These are phyloP conservation scores for Colostygia pectinataria DNA, from an alignment of 2,888 invertebrate genomes.

Conservation along the genomic window DNA sequence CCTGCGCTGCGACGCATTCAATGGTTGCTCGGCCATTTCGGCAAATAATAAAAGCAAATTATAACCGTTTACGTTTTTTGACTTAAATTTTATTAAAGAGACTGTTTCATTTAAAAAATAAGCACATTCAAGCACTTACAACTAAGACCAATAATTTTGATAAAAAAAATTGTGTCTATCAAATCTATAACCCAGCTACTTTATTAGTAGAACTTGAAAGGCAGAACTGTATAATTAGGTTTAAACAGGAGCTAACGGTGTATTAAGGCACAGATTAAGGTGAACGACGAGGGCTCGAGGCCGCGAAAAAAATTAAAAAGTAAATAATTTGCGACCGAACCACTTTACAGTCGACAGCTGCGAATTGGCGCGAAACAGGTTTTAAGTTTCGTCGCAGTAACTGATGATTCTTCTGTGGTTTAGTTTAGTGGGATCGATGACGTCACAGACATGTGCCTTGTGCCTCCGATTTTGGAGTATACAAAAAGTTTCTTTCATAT, in stretches of 20 bases:
- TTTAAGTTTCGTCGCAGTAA: constrained; percentile 37
- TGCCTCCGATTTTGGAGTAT: constrained; percentile 57
- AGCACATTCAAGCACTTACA: no score
- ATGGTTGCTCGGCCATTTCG: no score
- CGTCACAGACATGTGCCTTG: constrained; percentile 75
- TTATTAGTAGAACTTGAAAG: no score
- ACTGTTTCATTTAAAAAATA: no score
- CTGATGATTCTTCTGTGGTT: constrained; percentile 11
- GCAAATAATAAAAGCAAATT: no score
- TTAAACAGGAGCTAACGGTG: constrained; percentile 68
- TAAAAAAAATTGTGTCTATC: no score
- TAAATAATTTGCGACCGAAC: constrained; percentile 61
- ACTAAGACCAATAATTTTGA: no score
- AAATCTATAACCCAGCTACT: no score
- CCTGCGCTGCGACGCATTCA: no score
- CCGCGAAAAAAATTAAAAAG: constrained; percentile 54
- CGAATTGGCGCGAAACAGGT: constrained; percentile 80
- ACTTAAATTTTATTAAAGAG: no score
- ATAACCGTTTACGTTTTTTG: no score
- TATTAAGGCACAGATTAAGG: constrained; percentile 68
- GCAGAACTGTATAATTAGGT: constrained; percentile 26
- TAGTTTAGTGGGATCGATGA: constrained; percentile 62
- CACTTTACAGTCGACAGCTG: constrained; percentile 74
- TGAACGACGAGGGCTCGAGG: constrained; percentile 55
- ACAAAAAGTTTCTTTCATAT: constrained; percentile 65